Conservation (phyloP, 2,113 vertebrate genomes). For the Camelus bactrianus region DNA sequence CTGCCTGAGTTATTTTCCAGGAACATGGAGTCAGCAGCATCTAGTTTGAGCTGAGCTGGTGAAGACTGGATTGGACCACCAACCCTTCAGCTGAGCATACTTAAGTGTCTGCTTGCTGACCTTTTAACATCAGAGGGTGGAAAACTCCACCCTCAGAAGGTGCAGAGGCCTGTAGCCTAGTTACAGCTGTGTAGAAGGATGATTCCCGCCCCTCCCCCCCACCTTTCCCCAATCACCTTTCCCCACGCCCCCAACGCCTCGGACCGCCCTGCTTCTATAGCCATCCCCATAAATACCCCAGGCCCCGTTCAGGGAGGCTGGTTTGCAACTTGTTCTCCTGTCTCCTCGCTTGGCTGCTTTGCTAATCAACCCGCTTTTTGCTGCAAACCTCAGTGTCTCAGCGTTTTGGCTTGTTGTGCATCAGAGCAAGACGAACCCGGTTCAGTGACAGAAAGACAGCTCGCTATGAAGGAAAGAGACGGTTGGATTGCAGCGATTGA, state of each 20-base stretch:
- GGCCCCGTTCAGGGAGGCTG: neutral
- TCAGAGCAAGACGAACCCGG: neutral
- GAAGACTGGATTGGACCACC: neutral
- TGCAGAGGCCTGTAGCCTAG: neutral
- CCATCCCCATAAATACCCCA: neutral
- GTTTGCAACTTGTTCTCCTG: neutral
- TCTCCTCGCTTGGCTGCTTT: neutral
- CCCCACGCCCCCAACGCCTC: neutral
- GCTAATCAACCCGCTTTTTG: neutral
- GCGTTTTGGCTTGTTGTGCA: neutral
- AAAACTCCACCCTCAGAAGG: neutral
- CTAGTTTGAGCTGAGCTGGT: neutral
- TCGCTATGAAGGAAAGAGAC: neutral
- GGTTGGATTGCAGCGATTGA: neutral
- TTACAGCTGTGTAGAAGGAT: neutral
- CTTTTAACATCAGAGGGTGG: neutral
- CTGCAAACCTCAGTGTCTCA: neutral
- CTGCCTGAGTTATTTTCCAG: neutral
- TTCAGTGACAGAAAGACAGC: neutral
- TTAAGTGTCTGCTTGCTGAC: neutral
- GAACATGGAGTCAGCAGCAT: neutral
- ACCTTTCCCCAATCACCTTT: neutral
- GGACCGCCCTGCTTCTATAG: too few species aligned
- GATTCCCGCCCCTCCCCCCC: neutral
- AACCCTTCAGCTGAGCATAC: neutral